Evolutionary conservation across 2,888 invertebrate species (phyloP).

Genomic region (Mesopsocus fuscifrons): DNA sequence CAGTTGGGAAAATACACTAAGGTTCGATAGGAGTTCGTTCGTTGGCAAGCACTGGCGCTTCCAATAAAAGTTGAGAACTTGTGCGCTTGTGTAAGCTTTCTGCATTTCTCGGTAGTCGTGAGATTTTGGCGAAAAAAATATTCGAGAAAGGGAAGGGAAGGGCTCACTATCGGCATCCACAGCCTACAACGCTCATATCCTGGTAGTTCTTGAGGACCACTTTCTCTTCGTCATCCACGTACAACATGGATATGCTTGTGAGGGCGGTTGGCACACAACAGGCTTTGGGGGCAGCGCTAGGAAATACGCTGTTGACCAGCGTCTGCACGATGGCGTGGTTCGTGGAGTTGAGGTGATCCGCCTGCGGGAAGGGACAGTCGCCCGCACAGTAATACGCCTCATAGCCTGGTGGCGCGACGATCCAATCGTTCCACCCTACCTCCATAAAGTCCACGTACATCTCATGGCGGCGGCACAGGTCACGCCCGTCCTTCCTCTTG

Average conservation of each 20-base stretch:
- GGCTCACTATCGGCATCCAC: slow-evolving; percentile 85
- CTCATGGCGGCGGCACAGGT: slow-evolving; percentile 69
- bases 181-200: slow-evolving; percentile 96
- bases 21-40: no score
- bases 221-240: slow-evolving; percentile 83
- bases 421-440: slow-evolving; percentile 98
- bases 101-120: no score
- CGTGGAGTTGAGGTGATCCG: slow-evolving; percentile 87
- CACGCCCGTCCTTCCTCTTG: slow-evolving; percentile 47
- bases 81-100: no score
- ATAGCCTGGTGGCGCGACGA: slow-evolving; percentile 89
- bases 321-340: slow-evolving; percentile 98
- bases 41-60: no score
- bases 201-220: slow-evolving; percentile 97
- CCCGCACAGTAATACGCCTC: slow-evolving; percentile 94
- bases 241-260: slow-evolving; percentile 88
- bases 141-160: no score
- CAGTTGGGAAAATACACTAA: no score
- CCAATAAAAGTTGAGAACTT: no score
- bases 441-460: slow-evolving; percentile 91
- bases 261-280: slow-evolving; percentile 95
- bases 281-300: slow-evolving; percentile 77
- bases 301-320: slow-evolving; percentile 84
- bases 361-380: slow-evolving; percentile 83
- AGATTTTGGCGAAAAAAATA: no score